A percentile compares a stretch with the other conserved stretches of the same genome.
These are phyloP conservation scores for Numenius arquata DNA, from an alignment of 2,113 vertebrate species.

Conservation along the genomic window DNA sequence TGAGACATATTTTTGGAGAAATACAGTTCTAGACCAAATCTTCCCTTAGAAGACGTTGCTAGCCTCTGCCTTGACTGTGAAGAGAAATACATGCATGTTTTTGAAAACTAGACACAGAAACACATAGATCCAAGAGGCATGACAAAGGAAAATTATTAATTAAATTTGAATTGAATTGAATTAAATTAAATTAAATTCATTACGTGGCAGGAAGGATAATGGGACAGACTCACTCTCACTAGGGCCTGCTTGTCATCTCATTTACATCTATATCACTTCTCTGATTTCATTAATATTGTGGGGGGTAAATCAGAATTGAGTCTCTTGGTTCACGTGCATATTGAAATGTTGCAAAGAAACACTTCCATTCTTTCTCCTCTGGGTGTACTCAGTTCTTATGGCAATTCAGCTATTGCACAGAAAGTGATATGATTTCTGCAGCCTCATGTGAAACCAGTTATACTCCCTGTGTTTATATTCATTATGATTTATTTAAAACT, in stretches of 20 bases:
- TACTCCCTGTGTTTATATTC: background rate
- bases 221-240: background rate
- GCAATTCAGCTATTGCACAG: background rate
- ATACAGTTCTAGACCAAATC: background rate
- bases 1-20: background rate
- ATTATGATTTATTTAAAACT: background rate
- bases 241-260: background rate
- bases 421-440: background rate
- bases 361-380: background rate
- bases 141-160: background rate
- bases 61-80: background rate
- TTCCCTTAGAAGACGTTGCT: background rate
- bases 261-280: background rate
- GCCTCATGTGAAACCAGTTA: background rate
- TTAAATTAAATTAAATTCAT: background rate
- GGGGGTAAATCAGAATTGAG: background rate
- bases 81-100: background rate
- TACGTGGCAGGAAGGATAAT: background rate
- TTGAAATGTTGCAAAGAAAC: background rate
- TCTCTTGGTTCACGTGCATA: background rate
- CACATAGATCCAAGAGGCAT: background rate
- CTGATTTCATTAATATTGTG: background rate
- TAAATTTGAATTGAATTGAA: background rate
- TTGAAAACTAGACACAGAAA: background rate
- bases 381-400: background rate